Evolutionary conservation across 2,113 vertebrate species (phyloP).

Genomic region (Gnathonemus longibarbis): DNA sequence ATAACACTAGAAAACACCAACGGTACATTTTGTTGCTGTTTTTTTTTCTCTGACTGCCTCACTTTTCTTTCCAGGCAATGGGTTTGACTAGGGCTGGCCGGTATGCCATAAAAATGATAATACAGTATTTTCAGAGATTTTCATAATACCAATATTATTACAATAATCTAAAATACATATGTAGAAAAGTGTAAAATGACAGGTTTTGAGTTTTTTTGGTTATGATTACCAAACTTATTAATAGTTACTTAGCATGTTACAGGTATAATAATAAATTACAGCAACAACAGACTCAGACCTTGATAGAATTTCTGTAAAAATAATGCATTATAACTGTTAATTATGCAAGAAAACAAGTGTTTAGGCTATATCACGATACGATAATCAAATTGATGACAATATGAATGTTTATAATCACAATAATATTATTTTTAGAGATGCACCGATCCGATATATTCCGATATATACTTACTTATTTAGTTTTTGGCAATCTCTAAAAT

Average conservation of each 20-base stretch:
- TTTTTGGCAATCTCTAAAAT: no score
- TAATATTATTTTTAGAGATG: no score
- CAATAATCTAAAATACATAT: background rate
- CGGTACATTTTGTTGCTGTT: background rate
- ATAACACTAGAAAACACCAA: no score
- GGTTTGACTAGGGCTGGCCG: background rate
- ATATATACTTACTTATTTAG: no score
- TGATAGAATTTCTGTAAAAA: background rate
- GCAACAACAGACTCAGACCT: background rate
- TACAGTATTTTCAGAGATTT: background rate
- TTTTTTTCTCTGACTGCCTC: background rate
- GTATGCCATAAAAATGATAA: background rate
- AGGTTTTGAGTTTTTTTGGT: background rate
- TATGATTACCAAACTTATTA: background rate
- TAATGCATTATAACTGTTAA: background rate
- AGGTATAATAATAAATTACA: background rate
- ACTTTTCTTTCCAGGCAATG: background rate
- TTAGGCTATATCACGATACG: background rate
- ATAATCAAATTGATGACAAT: background rate
- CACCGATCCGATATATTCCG: no score
- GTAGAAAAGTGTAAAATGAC: background rate
- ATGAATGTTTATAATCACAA: background rate
- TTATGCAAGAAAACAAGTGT: background rate
- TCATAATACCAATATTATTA: background rate
- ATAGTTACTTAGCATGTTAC: background rate